Percentiles rank a stretch among this genome's conserved stretches.
These are phyloP conservation scores for Macropus fuliginosus DNA, from an alignment of 2,797 vertebrate genomes.

Conservation along the genomic window DNA sequence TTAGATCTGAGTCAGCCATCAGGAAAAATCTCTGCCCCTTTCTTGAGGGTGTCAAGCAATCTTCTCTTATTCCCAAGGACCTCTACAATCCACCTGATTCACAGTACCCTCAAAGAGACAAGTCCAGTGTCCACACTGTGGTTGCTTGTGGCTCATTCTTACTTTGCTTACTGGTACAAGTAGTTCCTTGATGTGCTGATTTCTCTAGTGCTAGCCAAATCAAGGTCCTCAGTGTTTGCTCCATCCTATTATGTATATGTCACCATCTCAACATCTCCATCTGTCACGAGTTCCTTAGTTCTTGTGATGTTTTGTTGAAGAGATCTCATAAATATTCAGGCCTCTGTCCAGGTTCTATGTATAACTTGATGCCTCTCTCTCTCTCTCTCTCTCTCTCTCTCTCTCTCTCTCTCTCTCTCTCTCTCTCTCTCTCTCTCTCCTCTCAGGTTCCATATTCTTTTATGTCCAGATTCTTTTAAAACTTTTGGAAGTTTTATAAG, in stretches of 20 bases:
- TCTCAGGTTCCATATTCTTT: background rate
- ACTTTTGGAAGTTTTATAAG: background rate
- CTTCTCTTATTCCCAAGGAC: background rate
- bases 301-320: background rate
- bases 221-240: background rate
- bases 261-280: background rate
- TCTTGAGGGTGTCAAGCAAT: background rate
- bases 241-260: background rate
- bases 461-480: background rate
- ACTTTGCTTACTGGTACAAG: background rate
- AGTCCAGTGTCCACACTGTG: background rate
- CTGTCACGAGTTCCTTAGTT: background rate
- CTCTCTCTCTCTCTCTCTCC: too few relatives aligned
- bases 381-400: background rate
- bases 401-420: background rate
- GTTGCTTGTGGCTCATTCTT: background rate
- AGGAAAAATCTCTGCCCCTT: background rate
- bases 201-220: background rate
- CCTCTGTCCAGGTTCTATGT: background rate
- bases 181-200: background rate
- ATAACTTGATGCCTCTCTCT: background rate
- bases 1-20: background rate
- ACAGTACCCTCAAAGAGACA: background rate
- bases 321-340: background rate
- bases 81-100: background rate